Base-by-base conservation (phyloP, 1,140 invertebrate genomes). In the Zophobas morio region DNA sequence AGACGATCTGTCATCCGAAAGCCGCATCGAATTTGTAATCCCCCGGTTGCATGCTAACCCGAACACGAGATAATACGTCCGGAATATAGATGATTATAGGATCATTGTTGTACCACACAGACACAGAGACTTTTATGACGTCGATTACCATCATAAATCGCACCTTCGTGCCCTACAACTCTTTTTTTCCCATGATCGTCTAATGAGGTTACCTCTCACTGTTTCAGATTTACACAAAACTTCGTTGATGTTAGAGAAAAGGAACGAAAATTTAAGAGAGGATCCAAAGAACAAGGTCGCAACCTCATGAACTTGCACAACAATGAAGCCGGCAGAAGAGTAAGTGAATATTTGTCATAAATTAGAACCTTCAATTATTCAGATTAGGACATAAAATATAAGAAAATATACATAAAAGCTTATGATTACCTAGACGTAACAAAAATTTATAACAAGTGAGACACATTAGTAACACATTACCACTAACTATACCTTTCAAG, bases 281-380 rank as follows among this genome's bases (percentile, higher is more conserved):
- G 93, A 42, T 93, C 92, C 49, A 88, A 89, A 51, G 92, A 93
- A 66, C 94, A 97, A 83, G 96, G 94, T 0, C 87, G 94, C 40
- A 93, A 93, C 80, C 88, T 98, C 57, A 98, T 98, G 95, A 97
- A 98, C 89, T 88, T 97, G 34, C 96, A 98, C 85, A 98, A 98
- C 86, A 98, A 98, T 85, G 96, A 98, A 86, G 96, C 96, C 46
- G 96, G 97, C 5, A 88, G 96, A 85, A 90, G 95, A 90, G 96
- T 97, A 90, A 91, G 92, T 89, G 4, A 51, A 20, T 51, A 51
- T 2, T 51, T 51, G 6, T n/a, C 60, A 66, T 66, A 66, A 66
- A 66, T 42, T 39, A 46, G 20, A 46, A 46, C 3, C 42, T 46
- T 46, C 6, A 51, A 51, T 4, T 20, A 20, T 20, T 20, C 20